Evolutionary conservation across 2,888 invertebrate genomes (phyloP), one percentile per base, ranked within the genome.

Genomic region (Tipula unca): DNA sequence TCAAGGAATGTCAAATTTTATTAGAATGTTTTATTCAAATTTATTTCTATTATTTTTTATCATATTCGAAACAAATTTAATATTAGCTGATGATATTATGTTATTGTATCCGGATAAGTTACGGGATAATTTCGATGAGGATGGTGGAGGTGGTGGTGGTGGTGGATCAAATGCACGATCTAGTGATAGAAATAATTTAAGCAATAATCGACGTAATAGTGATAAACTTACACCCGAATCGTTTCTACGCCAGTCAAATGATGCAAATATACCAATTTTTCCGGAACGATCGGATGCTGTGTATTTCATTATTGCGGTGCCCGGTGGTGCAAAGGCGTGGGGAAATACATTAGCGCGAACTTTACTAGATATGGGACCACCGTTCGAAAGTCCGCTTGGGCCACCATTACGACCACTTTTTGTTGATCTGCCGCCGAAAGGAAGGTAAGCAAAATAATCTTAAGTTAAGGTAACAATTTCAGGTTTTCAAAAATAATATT

Each of bases 261-360:
- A 54, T 82, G 20, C 54, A 3, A 86, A 86, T 17, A 86, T 88
- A 54, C 88, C 88, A 29, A 87, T 88, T n/a, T 88, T 88, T 86
- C 88, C 88, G 6, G 88, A 88, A 82, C 87, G 88, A 85, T 85
- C 87, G 5, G 88, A 88, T 87, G 88, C 88, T 17, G 88, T 88
- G 35, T 89, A 89, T 86, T 89, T 89, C 86, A 87, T 88, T 84
- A 88, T 89, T 29, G 89, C 89, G 86, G 88, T 89, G n/a, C 87
- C 87, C 85, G 89, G 89, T 25, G 89, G 89, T 39, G 88, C 88
- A 29, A 88, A 88, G 87, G 86, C 87, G 82, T 89, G 89, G 89
- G 87, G 88, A 69, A 87, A 88, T 84, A 87, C 87, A 14, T 86
- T 89, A 17, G 88, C 88, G 29, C 85, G 88, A 5, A 87, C 88